A percentile compares a stretch with the other conserved stretches of the same genome.
phyloP scores from a whole-genome alignment of 2,113 vertebrate species.

The Poeciliopsis retropinna region DNA sequence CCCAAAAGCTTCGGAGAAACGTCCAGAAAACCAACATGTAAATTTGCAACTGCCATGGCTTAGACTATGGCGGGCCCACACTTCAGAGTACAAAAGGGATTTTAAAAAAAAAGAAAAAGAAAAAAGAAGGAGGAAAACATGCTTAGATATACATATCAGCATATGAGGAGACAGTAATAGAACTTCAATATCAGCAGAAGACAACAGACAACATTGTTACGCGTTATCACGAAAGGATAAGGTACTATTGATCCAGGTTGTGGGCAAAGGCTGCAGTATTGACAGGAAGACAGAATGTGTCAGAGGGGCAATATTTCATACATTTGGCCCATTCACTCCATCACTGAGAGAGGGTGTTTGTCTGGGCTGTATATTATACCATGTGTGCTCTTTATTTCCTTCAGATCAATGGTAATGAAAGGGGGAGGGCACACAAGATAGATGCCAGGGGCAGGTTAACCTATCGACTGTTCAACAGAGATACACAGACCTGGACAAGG shows the following conservation, averaged over 20 bases:
- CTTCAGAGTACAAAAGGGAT: constrained; percentile 26
- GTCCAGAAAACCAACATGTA: constrained; percentile 82
- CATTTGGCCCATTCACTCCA: constrained; percentile 91
- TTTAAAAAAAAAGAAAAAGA: constrained; percentile 6
- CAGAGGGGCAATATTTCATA: constrained; percentile 94
- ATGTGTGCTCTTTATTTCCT: constrained; percentile 91
- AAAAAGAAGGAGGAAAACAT: neutral
- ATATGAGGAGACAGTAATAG: constrained; percentile 75
- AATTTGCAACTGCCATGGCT: constrained; percentile 79
- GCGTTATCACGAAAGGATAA: constrained; percentile 95
- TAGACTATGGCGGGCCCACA: constrained; percentile 41
- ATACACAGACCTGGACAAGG: constrained; percentile 53
- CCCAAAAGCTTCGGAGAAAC: constrained; percentile 82
- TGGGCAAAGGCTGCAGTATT: constrained; percentile 94
- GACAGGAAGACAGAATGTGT: constrained; percentile 98
- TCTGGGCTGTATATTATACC: constrained; percentile 91
- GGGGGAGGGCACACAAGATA: constrained; percentile 89
- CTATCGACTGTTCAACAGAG: constrained; percentile 76
- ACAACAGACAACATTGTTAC: constrained; percentile 85
- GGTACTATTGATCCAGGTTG: constrained; percentile 93
- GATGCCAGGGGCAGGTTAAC: constrained; percentile 87
- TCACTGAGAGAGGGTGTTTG: constrained; percentile 87
- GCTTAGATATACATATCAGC: constrained; percentile 44
- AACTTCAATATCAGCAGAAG: constrained; percentile 74
- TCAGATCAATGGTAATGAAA: constrained; percentile 97